phyloP scores from a whole-genome alignment of 2,888 invertebrate species.

The Agonopterix arenella region DNA sequence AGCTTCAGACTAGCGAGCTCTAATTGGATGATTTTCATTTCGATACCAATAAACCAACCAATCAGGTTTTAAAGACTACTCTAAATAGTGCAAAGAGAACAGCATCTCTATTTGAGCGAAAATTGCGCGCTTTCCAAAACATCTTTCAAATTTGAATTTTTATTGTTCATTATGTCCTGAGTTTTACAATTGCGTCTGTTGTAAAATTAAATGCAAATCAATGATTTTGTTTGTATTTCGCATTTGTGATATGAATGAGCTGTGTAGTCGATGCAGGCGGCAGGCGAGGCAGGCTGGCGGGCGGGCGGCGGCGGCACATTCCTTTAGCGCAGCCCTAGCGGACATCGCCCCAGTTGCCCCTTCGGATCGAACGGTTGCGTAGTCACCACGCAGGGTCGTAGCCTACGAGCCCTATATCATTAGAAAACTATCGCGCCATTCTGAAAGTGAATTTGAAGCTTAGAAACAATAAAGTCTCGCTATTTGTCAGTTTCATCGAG shows the following conservation, averaged over 20 bases:
- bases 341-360: slow-evolving; percentile 72
- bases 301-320: slow-evolving; percentile 46
- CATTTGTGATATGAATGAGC: slow-evolving; percentile 8
- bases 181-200: slow-evolving; percentile 6
- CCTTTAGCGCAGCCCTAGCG: slow-evolving; percentile 73
- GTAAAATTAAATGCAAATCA: slow-evolving; percentile 4
- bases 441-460: slow-evolving; percentile 30
- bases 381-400: slow-evolving; percentile 50
- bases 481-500: slow-evolving; percentile 23
- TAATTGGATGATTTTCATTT: too few species aligned
- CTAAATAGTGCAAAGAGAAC: slow-evolving; percentile 1
- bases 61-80: neutral
- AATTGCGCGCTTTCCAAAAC: slow-evolving; percentile 42
- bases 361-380: slow-evolving; percentile 73
- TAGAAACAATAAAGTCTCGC: slow-evolving; percentile 32
- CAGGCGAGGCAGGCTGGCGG: slow-evolving; percentile 15
- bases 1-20: too few species aligned
- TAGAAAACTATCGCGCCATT: slow-evolving; percentile 26
- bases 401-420: slow-evolving; percentile 31
- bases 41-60: neutral
- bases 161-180: neutral
- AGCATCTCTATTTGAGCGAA: slow-evolving; percentile 36
- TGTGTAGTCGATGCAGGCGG: slow-evolving; percentile 17
- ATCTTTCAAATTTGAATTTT: slow-evolving; percentile 40
- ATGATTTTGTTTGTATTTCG: neutral